Conservation (phyloP, 2,888 invertebrate genomes). For the Choristoneura rosaceana region DNA sequence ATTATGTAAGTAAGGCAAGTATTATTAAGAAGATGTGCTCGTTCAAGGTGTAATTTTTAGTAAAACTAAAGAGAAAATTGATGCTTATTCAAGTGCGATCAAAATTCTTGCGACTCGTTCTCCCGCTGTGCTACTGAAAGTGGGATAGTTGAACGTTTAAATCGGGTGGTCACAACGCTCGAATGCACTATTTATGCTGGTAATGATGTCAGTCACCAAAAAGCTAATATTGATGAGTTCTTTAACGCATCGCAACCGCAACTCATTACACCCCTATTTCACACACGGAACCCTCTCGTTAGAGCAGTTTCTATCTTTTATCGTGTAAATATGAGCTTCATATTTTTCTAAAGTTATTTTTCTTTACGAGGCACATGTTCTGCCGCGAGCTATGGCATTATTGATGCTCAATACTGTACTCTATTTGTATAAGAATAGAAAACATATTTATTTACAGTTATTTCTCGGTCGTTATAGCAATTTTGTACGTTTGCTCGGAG, state of each 20-base stretch:
- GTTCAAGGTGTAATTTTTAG: too few species aligned
- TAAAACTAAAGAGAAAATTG: too few species aligned
- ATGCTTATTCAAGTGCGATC: too few species aligned
- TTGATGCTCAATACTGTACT: slow-evolving; percentile 17
- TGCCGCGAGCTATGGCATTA: slow-evolving; percentile 12
- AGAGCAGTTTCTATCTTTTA: not conserved
- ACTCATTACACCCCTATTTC: not conserved
- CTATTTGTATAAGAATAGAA: slow-evolving; percentile 20
- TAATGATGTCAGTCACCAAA: too few species aligned
- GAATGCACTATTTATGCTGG: too few species aligned
- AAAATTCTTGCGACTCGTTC: too few species aligned
- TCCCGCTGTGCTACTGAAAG: too few species aligned
- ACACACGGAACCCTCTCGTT: not conserved
- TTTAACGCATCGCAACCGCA: not conserved
- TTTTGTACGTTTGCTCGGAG: slow-evolving; percentile 17
- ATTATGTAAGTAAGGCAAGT: too few species aligned
- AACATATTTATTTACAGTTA: slow-evolving; percentile 24
- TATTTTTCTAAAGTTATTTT: slow-evolving; percentile 33
- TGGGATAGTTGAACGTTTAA: too few species aligned
- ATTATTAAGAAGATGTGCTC: too few species aligned
- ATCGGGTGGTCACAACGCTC: too few species aligned
- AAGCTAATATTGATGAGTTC: too few species aligned
- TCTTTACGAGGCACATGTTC: slow-evolving; percentile 33
- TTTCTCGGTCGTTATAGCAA: slow-evolving; percentile 24
- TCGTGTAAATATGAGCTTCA: slow-evolving; percentile 20